Conservation (phyloP, 2,888 invertebrate species). For the Saturnia pavonia region DNA sequence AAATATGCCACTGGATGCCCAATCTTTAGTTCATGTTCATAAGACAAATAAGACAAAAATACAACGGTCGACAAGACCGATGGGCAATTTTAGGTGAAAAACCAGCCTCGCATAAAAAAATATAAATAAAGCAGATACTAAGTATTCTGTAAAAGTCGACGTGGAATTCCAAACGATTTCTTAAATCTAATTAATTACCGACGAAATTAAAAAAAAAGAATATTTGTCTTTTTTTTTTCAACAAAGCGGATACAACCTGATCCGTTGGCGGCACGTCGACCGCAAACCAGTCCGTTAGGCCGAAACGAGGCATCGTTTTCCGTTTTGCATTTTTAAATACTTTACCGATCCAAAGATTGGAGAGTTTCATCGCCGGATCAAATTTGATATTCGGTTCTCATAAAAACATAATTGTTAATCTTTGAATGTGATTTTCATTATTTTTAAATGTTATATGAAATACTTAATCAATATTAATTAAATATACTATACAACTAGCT, state of each 20-base stretch:
- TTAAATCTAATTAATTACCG: conserved; percentile 6
- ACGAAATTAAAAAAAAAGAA: not conserved
- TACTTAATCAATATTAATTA: too few species aligned
- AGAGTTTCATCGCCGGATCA: not conserved
- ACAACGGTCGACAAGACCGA: not conserved
- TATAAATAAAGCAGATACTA: not conserved
- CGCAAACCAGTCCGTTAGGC: conserved; percentile 4
- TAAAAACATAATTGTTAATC: too few species aligned
- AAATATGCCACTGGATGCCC: too few species aligned
- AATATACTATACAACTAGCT: too few species aligned
- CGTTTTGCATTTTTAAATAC: conserved; percentile 21
- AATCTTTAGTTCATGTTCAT: too few species aligned
- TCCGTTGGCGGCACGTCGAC: not conserved
- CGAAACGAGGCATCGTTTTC: conserved; percentile 5
- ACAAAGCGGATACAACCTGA: not conserved
- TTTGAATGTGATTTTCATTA: too few species aligned
- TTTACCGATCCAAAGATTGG: not conserved
- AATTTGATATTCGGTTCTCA: not conserved
- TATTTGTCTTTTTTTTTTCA: too few species aligned
- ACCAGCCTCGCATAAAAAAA: not conserved
- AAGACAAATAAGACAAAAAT: too few species aligned
- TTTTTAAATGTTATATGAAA: too few species aligned
- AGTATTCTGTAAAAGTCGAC: not conserved
- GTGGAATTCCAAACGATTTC: not conserved
- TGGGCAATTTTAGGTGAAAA: not conserved